These are phyloP conservation scores for Andrena fulva DNA, from an alignment of 2,888 invertebrate species.

Conservation along the genomic window DNA sequence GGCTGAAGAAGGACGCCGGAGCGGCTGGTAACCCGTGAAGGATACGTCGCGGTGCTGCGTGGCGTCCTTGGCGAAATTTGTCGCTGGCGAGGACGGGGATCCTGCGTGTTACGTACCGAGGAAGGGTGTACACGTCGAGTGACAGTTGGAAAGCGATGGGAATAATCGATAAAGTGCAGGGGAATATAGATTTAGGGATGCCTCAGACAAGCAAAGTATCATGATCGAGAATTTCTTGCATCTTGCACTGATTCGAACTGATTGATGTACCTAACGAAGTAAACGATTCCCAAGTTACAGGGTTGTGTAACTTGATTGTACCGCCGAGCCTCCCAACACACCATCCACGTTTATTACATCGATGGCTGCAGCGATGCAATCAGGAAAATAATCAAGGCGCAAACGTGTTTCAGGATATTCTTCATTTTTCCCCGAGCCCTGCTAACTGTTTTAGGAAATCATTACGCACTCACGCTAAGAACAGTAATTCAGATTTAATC, in stretches of 20 bases:
- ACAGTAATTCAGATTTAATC: conserved; percentile 21
- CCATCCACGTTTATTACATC: conserved; percentile 1
- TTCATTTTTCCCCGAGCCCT: neutral
- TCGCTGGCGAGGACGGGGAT: neutral
- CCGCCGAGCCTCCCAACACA: neutral
- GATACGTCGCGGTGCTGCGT: neutral
- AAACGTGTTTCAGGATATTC: conserved; percentile 20
- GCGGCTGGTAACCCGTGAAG: neutral
- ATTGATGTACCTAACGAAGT: neutral
- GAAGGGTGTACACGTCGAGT: too few relatives aligned
- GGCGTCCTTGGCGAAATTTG: conserved; percentile 8
- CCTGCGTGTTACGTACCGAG: too few relatives aligned
- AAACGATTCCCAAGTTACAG: neutral
- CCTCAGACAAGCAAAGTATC: too few relatives aligned
- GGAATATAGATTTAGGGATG: too few relatives aligned
- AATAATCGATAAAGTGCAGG: too few relatives aligned
- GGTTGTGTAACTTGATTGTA: neutral
- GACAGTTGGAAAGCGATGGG: too few relatives aligned
- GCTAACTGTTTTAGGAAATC: conserved; percentile 16
- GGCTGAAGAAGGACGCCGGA: conserved; percentile 19
- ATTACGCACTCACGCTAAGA: neutral
- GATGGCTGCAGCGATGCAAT: conserved; percentile 6
- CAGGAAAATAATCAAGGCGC: conserved; percentile 15
- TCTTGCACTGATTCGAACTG: neutral
- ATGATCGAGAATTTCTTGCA: too few relatives aligned